phyloP scores from a whole-genome alignment of 1,140 invertebrate species.

The Drosophila kepulauana region DNA sequence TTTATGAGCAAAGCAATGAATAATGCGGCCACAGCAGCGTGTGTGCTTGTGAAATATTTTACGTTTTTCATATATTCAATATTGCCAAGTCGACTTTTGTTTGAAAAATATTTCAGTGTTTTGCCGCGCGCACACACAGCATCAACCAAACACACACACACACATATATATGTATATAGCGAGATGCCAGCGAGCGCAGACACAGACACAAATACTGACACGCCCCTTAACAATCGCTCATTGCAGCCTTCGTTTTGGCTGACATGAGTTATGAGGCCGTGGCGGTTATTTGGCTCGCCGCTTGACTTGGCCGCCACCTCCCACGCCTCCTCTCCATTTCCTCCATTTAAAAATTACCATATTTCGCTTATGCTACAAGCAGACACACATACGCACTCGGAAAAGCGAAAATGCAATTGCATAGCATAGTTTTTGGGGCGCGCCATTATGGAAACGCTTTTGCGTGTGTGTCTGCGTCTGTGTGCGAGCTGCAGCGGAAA shows the following conservation, averaged over 20 bases:
- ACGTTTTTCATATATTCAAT: conserved; percentile 80
- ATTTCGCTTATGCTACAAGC: conserved; percentile 49
- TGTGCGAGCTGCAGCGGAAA: conserved; percentile 53
- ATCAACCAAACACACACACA: conserved; percentile 18
- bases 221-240: conserved; percentile 62
- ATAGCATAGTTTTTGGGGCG: conserved; percentile 41
- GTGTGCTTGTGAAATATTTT: conserved; percentile 65
- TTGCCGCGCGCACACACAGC: conserved; percentile 21
- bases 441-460: conserved; percentile 16
- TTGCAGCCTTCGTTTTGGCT: conserved; percentile 44
- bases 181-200: not conserved
- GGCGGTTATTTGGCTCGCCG: conserved; percentile 51
- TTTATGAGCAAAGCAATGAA: conserved; percentile 44
- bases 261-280: conserved; percentile 68
- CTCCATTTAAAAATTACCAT: conserved; percentile 69
- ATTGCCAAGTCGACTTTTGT: conserved; percentile 58
- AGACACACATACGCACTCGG: conserved; percentile 12
- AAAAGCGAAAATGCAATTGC: conserved; percentile 34
- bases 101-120: conserved; percentile 49
- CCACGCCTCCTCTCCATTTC: conserved; percentile 26
- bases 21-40: conserved; percentile 41
- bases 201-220: conserved; percentile 11
- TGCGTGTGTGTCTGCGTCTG: not conserved
- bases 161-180: not conserved
- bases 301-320: conserved; percentile 2